Base-by-base conservation (phyloP, 2,113 vertebrate species). In the Numida meleagris region DNA sequence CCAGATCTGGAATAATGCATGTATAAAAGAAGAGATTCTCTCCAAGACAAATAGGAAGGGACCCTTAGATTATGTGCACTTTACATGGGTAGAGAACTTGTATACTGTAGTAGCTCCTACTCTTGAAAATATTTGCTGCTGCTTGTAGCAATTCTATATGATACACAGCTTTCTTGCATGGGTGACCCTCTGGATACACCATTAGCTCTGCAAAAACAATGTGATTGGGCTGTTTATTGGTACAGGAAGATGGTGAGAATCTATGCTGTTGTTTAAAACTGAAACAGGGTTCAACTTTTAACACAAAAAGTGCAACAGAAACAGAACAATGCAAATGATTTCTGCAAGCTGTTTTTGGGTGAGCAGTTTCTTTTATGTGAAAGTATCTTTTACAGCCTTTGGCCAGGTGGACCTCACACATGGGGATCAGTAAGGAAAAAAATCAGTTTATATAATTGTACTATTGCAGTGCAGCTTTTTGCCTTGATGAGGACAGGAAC, bases 71-170 rank as follows among this genome's bases (percentile, higher is more conserved):
- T 50, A 58, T 3, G 2, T 33, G 11, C 31, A 17, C 7, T 67
- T 85, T n/a, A 9, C 36, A 36, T 50, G 7, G 18, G 40, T 42
- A 24, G 50, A 58, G 25, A 8, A 23, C 0, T 0, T 14, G 24
- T 17, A 43, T 43, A 40, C 19, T 73, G 16, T 38, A 57, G 19
- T 16, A 78, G 33, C 12, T 62, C 12, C 20, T 70, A 24, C 7
- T 6, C 7, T 67, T 42, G 68, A 79, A 38, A 50, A 33, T 3
- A 3, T 76, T 58, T 65, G 13, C 20, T 78, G 27, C n/a, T 57
- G 29, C 20, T 51, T 4, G 40, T 5, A 27, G 36, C 14, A 40
- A 13, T 57, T 40, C 19, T 73, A 73, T n/a, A 57, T 11, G 42
- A 40, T 16, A 21, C 23, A 40, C 25, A 50, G 40, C 42, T 27